A percentile compares a stretch with the other conserved stretches of the same genome.
These are phyloP conservation scores for Drosophila teissieri DNA, from an alignment of 1,140 invertebrate species.

Conservation along the genomic window DNA sequence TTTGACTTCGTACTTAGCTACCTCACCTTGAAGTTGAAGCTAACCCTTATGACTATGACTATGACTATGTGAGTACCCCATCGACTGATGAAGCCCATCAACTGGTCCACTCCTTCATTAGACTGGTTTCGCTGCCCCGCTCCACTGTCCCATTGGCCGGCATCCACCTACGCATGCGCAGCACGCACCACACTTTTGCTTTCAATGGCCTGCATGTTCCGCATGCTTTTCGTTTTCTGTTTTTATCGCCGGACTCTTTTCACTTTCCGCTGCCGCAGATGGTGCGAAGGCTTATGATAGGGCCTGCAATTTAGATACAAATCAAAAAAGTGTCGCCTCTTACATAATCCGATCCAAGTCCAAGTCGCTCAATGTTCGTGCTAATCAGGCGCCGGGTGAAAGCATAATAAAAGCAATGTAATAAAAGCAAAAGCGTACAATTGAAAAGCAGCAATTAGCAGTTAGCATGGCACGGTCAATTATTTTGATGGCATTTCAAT, in stretches of 20 bases:
- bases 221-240: constrained; percentile 22
- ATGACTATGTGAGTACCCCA: too few relatives aligned
- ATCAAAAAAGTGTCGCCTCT: constrained; percentile 34
- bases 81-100: background rate
- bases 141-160: constrained; percentile 19
- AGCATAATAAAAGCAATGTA: constrained; percentile 43
- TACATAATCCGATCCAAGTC: constrained; percentile 36
- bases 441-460: constrained; percentile 4
- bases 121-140: background rate
- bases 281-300: constrained; percentile 41
- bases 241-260: constrained; percentile 54
- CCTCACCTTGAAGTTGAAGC: too few relatives aligned
- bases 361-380: background rate
- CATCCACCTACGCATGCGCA: constrained; percentile 46
- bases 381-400: constrained; percentile 23
- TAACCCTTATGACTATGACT: too few relatives aligned
- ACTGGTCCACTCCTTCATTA: background rate
- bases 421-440: constrained; percentile 24
- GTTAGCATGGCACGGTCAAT: constrained; percentile 28
- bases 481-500: constrained; percentile 58
- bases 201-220: constrained; percentile 66
- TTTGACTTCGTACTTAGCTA: too few relatives aligned
- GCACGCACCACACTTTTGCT: constrained; percentile 71
- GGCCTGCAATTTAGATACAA: constrained; percentile 43
- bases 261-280: constrained; percentile 59